Conservation (phyloP, 1,140 invertebrate genomes). For the Pissodes strobi region DNA sequence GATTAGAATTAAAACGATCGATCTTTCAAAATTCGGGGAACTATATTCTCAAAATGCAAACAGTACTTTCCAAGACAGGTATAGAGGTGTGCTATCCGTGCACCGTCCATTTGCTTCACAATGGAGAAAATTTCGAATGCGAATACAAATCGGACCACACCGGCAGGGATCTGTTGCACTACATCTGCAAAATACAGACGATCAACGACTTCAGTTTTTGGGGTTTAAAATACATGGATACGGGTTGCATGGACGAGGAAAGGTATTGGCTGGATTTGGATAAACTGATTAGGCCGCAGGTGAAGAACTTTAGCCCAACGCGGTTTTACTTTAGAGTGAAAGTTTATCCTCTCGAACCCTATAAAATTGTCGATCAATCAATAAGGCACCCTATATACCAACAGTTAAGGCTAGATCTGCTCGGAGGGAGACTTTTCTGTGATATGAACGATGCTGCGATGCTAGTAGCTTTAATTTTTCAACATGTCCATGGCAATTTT, state of each 20-base stretch:
- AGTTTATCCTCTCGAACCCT: slow-evolving; percentile 34
- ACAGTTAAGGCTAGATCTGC: slow-evolving; percentile 30
- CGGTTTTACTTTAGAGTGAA: slow-evolving; percentile 34
- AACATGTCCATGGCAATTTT: slow-evolving; percentile 26
- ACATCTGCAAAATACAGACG: slow-evolving; percentile 25
- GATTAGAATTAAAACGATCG: no score
- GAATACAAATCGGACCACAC: slow-evolving; percentile 35
- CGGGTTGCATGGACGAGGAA: slow-evolving; percentile 16
- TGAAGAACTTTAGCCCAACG: slow-evolving; percentile 16
- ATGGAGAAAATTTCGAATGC: slow-evolving; percentile 34
- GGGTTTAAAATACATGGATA: slow-evolving; percentile 31
- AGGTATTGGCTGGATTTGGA: slow-evolving; percentile 32
- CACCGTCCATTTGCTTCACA: slow-evolving; percentile 31
- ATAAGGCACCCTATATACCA: slow-evolving; percentile 25
- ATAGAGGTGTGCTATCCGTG: slow-evolving; percentile 35
- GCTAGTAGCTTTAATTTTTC: slow-evolving; percentile 29
- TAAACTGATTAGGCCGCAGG: slow-evolving; percentile 28
- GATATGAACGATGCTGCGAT: slow-evolving; percentile 20
- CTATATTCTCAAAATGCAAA: slow-evolving; percentile 33
- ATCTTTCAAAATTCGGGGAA: slow-evolving; percentile 16
- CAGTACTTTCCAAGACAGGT: slow-evolving; percentile 27
- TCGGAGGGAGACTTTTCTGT: slow-evolving; percentile 30
- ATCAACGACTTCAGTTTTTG: slow-evolving; percentile 20
- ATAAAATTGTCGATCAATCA: slow-evolving; percentile 19
- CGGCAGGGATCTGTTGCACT: slow-evolving; percentile 21